A percentile compares a stretch with the other conserved stretches of the same genome.
Evolutionary conservation across 2,888 invertebrate genomes (phyloP).

Genomic region (Eupithecia subfuscata): DNA sequence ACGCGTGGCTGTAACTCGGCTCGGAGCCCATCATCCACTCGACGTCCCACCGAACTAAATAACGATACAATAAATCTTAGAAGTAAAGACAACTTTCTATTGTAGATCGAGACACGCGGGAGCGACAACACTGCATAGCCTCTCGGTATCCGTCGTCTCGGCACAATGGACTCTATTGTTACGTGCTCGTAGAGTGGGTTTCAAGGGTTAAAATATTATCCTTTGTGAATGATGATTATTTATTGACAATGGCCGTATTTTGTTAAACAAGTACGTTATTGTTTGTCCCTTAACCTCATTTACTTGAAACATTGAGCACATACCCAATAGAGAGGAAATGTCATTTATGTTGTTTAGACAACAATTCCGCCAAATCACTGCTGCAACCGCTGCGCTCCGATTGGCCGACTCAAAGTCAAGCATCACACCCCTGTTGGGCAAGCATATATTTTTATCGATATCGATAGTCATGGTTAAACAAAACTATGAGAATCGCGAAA

Average conservation of each 20-base stretch:
- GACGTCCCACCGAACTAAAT: background rate
- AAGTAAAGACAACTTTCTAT: background rate
- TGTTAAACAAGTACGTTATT: background rate
- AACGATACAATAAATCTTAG: background rate
- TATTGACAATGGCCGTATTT: background rate
- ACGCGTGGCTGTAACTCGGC: background rate
- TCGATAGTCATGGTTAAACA: no score
- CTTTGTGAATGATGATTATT: background rate
- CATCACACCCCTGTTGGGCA: no score
- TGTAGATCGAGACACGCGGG: background rate
- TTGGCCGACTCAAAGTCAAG: no score
- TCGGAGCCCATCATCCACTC: background rate
- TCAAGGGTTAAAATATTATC: background rate
- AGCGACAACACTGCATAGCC: background rate
- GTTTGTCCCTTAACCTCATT: background rate
- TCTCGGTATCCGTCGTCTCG: background rate
- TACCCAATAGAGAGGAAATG: no score
- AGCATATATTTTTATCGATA: no score
- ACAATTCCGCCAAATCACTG: no score
- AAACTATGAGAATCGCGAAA: no score
- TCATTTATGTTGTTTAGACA: no score
- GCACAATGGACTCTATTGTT: conserved; percentile 5
- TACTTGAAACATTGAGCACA: no score
- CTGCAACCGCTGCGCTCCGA: no score
- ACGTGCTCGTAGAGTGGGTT: background rate